Evolutionary conservation across 2,888 invertebrate species (phyloP).

Genomic region (Sphinx pinastri): DNA sequence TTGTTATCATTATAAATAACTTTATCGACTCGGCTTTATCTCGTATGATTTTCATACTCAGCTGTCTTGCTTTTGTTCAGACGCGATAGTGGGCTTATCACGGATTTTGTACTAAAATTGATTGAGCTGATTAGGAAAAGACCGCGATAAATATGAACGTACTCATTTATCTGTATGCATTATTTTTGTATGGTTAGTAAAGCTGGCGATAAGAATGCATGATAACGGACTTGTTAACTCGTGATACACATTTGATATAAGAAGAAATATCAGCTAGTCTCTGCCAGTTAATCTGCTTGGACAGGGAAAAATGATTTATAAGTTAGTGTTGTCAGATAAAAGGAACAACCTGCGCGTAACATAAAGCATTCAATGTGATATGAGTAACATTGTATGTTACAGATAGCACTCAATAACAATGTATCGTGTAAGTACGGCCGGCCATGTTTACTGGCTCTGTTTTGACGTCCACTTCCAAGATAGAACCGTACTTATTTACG

Average conservation of each 20-base stretch:
- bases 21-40: slow-evolving; percentile 51
- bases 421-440: neutral
- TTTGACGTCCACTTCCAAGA: slow-evolving; percentile 39
- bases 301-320: slow-evolving; percentile 48
- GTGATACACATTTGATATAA: slow-evolving; percentile 44
- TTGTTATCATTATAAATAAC: slow-evolving; percentile 51
- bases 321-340: slow-evolving; percentile 41
- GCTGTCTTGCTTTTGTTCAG: slow-evolving; percentile 59
- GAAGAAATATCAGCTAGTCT: slow-evolving; percentile 48
- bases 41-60: slow-evolving; percentile 58
- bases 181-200: slow-evolving; percentile 64
- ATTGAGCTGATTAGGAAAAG: slow-evolving; percentile 67
- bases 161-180: slow-evolving; percentile 46
- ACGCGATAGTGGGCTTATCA: slow-evolving; percentile 61
- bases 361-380: slow-evolving; percentile 26
- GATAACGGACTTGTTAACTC: slow-evolving; percentile 56
- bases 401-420: neutral
- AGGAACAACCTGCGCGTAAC: slow-evolving; percentile 25
- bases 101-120: slow-evolving; percentile 69
- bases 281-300: slow-evolving; percentile 48
- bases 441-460: neutral
- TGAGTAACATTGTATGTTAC: slow-evolving; percentile 4
- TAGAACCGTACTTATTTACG: slow-evolving; percentile 65
- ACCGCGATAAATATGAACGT: slow-evolving; percentile 48
- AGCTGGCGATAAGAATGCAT: slow-evolving; percentile 59